Conservation (phyloP, 2,888 invertebrate species). For the Campoplex nolae region DNA sequence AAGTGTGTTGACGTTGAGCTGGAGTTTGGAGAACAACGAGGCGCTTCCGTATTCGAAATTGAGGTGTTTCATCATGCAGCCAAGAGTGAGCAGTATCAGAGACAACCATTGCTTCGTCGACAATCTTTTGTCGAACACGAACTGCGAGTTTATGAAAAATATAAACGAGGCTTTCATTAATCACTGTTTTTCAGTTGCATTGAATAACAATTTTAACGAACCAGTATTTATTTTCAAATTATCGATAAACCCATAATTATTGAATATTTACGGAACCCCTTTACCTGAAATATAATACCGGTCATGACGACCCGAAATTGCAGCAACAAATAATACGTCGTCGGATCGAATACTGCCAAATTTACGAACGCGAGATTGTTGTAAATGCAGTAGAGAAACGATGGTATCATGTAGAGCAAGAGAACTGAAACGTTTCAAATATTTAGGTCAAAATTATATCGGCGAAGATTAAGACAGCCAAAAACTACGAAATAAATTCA, state of each 20-base stretch:
- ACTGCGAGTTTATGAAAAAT: constrained; percentile 85
- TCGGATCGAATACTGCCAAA: constrained; percentile 96
- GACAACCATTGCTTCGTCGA: constrained; percentile 95
- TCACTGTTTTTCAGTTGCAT: background rate
- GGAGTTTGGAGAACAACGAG: constrained; percentile 74
- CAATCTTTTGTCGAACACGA: constrained; percentile 93
- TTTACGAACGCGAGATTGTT: constrained; percentile 97
- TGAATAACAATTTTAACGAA: too few relatives aligned
- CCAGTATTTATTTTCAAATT: too few relatives aligned
- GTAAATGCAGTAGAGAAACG: constrained; percentile 96
- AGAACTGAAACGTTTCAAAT: constrained; percentile 87
- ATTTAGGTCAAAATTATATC: too few relatives aligned
- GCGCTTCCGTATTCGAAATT: constrained; percentile 85
- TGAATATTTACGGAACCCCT: constrained; percentile 22
- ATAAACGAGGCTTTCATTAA: constrained; percentile 4
- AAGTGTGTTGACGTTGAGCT: constrained; percentile 80
- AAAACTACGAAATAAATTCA: too few relatives aligned
- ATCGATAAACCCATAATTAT: too few relatives aligned
- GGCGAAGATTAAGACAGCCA: too few relatives aligned
- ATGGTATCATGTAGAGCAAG: constrained; percentile 94
- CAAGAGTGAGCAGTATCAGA: constrained; percentile 92
- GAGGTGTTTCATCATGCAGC: constrained; percentile 96
- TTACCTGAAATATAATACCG: constrained; percentile 95
- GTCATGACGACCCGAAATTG: constrained; percentile 97
- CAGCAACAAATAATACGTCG: constrained; percentile 95